Evolutionary conservation across 2,113 vertebrate species (phyloP), one percentile per base, ranked within the genome.

Genomic region (Myanophis thanlyinensis): DNA sequence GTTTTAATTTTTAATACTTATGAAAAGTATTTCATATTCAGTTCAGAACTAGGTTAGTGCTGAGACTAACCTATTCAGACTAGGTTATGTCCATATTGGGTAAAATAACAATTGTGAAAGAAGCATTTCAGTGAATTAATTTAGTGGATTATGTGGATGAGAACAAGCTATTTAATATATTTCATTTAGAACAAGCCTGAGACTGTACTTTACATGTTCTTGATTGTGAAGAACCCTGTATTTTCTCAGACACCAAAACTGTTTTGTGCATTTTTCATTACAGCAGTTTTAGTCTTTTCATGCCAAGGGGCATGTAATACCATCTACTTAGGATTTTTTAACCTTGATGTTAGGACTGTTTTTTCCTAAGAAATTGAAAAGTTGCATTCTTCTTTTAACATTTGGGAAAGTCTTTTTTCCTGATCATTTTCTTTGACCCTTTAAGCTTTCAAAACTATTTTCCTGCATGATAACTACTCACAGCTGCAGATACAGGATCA

Each of bases 401-500:
- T 85, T 92, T 46, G 89, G 53, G 53, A 95, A 95, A 53, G 2
- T 27, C 25, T 4, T 73, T 51, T 88, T 73, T 89, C 95, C 53
- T 93, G 52, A 0, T 0, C 6, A 91, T 91, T 88, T 53, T 67
- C 67, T 86, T 93, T 86, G 53, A 25, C 85, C 92, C 67, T 9
- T 27, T 93, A 93, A 54, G 44, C 93, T 89, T 95, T 96, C 92
- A 93, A 94, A 94, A 56, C 87, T 89, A 92, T 89, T 92, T 96
- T 94, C 93, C 92, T 92, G 89, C 15, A 10, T 59, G 80, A 93
- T 96, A 96, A 95, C 94, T 88, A 93, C 89, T 54, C 84, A 84
- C 89, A 93, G 94, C 93, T 96, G 90, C 89, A 93, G 94, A 96
- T 92, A 59, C 46, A 30, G 92, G 94, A 95, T 94, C 91, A 89